Base-by-base conservation (phyloP, 1,140 invertebrate species). In the Bombus balteatus region DNA sequence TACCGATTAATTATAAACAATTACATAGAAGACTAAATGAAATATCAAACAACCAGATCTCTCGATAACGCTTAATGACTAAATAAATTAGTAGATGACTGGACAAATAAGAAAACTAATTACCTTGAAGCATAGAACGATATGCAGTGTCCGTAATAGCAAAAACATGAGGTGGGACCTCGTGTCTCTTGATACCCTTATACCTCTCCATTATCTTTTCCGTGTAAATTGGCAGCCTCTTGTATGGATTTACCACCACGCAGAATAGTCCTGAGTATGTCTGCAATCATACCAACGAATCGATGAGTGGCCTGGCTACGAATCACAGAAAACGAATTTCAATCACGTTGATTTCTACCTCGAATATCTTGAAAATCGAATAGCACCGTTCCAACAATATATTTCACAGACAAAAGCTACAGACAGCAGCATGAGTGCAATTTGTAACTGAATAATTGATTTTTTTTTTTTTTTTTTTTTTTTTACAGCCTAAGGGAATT, bases 251-350 rank as follows among this genome's bases (percentile, higher is more conserved):
- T 68, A 99, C 98, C 86, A 99, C 99, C 91, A 99, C 99, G 96
- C 99, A 99, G 96, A 99, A 99, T 82, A 99, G 97, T 88, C 99
- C 99, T 85, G 99, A 99, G 95, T 99, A 99, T 85, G 99, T 99
- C 99, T 99, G 97, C 32, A 97, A 97, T 92, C 91, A 92, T 59
- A 85, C n/a, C n/a, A 62, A 71, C 57, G 12, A 39, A 65, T 3
- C 34, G 25, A 34, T 34, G 32, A 80, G 32, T 62, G 5, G 65
- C 47, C 32, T 10, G 15, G n/a, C 47, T 53, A 53, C 47, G 34
- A 43, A 57, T 34, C 47, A 15, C 1, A 94, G 90, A 91, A 92
- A 91, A 91, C 79, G 89, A 87, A 76, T 39, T 79, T 71, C 22
- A 18, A 83, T 34, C 9, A 10, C 18, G 70, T 34, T 18, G 65